A percentile compares a stretch with the other conserved stretches of the same genome.
Evolutionary conservation across 92 coral and sea anemone genomes (phyloP).

Genomic region (Paramuricea clavata): DNA sequence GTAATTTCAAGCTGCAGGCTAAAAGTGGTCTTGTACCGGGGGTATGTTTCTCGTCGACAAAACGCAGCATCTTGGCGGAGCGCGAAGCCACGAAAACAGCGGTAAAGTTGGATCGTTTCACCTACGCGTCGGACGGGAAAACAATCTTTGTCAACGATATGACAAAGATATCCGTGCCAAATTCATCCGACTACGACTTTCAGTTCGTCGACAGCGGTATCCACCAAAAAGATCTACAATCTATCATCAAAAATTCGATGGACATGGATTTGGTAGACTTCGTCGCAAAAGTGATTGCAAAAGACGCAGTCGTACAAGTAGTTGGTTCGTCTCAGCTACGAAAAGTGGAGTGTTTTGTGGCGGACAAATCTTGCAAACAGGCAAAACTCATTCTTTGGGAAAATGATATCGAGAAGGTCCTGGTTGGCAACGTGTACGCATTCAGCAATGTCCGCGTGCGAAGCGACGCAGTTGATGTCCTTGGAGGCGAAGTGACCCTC

Average conservation of each 20-base stretch:
- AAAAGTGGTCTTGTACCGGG: conserved; percentile 28
- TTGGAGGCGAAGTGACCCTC: background rate
- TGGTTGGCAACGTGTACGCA: conserved; percentile 9
- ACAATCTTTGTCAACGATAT: conserved; percentile 63
- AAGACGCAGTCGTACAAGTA: conserved; percentile 2
- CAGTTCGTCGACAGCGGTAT: conserved; percentile 38
- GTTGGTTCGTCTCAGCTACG: conserved; percentile 24
- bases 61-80: conserved; percentile 52
- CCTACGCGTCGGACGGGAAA: conserved; percentile 4
- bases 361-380: background rate
- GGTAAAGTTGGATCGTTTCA: conserved; percentile 49
- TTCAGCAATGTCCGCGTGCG: conserved; percentile 13
- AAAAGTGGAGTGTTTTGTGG: conserved; percentile 12
- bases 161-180: conserved; percentile 53
- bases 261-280: conserved; percentile 7
- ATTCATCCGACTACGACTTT: conserved; percentile 57
- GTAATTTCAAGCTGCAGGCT: conserved; percentile 45
- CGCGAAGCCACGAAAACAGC: conserved; percentile 53
- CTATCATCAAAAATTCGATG: background rate
- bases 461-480: conserved; percentile 6
- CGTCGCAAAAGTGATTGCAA: conserved; percentile 7
- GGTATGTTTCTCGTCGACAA: conserved; percentile 54
- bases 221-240: background rate
- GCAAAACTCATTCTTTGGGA: conserved; percentile 18
- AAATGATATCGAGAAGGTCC: conserved; percentile 3